Base-by-base conservation (phyloP, 2,113 vertebrate genomes). In the Zingel zingel region DNA sequence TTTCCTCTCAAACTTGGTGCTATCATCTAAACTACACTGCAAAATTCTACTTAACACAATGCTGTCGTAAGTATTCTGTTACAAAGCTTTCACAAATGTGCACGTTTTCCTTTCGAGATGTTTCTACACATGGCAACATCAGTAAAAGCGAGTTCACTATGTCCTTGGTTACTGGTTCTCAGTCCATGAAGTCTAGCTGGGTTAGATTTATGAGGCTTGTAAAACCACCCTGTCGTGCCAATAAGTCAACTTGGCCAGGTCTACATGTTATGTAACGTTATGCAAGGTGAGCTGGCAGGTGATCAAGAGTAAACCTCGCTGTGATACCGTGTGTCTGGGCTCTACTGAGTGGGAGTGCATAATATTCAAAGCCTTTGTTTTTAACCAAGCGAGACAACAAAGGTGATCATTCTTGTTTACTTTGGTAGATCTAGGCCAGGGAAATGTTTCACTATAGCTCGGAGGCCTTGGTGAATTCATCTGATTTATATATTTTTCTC, bases 261-360 rank as follows among this genome's bases (percentile, higher is more conserved):
- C 36, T 84, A 62, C 45, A 45, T 68, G 86, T 88, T 89, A 65
- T 84, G 76, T 76, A 77, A 66, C 0, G 54, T 89, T 86, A 84
- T 84, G 66, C 75, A 84, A 86, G 86, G 76, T 89, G 65, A 77
- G 68, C 69, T 87, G 81, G 85, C 74, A 77, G 65, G 23, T 23
- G 61, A 72, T 83, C 65, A 81, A 66, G 43, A 65, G 70, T 56
- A 30, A 86, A 65, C 47, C 67, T 50, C 10, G 8, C 59, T 74
- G 18, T 67, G 63, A 80, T 65, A 25, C 30, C 62, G 30, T 50
- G 23, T 66, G 45, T 51, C 61, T 81, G 50, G 47, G 53, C 39
- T 63, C 56, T 21, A 73, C 47, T 56, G 18, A 82, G 64, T 59
- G 50, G 45, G 61, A 23, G 75, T 3, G 3, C 16, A 1, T 9